Percentiles rank a stretch among this genome's conserved stretches.
phyloP scores from a whole-genome alignment of 2,113 vertebrate genomes.

The Grus americana region DNA sequence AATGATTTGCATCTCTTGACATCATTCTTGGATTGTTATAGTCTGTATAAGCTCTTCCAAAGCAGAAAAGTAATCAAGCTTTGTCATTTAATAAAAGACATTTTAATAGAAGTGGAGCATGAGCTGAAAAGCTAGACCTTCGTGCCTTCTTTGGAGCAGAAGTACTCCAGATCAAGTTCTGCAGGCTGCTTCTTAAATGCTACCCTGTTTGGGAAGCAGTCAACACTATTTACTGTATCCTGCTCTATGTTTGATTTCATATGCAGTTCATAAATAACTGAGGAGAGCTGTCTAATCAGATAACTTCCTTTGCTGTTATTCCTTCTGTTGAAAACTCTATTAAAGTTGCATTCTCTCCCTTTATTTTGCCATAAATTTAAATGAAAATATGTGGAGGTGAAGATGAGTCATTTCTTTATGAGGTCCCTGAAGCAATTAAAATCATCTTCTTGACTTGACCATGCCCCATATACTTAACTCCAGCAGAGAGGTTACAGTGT shows the following conservation, averaged over 20 bases:
- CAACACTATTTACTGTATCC: not conserved
- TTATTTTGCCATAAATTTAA: not conserved
- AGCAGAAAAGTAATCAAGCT: not conserved
- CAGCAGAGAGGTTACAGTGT: not conserved
- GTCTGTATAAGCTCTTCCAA: not conserved
- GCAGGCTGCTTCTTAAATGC: not conserved
- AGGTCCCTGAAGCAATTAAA: not conserved
- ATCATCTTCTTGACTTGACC: not conserved
- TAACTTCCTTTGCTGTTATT: not conserved
- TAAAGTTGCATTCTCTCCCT: not conserved
- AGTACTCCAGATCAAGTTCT: not conserved
- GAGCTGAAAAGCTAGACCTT: not conserved
- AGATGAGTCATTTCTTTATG: not conserved
- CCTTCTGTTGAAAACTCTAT: not conserved
- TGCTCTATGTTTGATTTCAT: not conserved
- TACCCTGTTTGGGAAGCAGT: not conserved
- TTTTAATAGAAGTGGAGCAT: not conserved
- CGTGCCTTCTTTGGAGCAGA: not conserved
- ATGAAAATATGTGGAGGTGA: not conserved
- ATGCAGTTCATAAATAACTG: not conserved
- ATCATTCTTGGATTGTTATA: not conserved
- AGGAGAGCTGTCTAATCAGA: not conserved
- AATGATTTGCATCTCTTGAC: not conserved
- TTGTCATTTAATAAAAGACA: not conserved
- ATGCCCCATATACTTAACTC: not conserved